Base-by-base conservation (phyloP, 1,140 invertebrate genomes). In the Trachymyrmex cornetzi region DNA sequence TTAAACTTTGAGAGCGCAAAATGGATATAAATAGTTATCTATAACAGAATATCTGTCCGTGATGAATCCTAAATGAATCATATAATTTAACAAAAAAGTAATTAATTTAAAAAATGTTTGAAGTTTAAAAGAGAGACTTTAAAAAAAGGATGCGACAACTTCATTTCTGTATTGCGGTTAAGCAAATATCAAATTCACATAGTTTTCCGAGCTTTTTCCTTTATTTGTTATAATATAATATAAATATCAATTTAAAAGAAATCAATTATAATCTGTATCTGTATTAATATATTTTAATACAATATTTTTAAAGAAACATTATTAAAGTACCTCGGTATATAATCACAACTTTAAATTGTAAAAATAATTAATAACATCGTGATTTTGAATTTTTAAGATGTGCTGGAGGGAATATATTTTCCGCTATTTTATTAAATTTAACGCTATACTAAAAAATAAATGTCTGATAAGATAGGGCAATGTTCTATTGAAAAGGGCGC, bases 401-500 rank as follows among this genome's bases (percentile, higher is more conserved):
- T 27, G 24, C 22, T n/a, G 24, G 30, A 34, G 19, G 1, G 0
- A 53, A 69, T 11, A 34, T 6, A 55, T n/a, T n/a, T 22, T 30
- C 24, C n/a, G 19, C 14, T 16, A 34, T 74, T 48, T 27, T 48
- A 67, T 24, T 7, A 59, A 34, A 38, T 16, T 69, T 38, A 55
- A 27, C 5, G 55, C 2, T 19, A 44, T 24, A 24, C 1, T 9
- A 0, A 14, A 82, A 74, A 50, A 44, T 75, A 24, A 72, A 69
- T 12, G 48, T 74, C 22, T 22, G 38, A 50, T 19, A 16, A 24
- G 12, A 27, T 61, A 50, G 69, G n/a, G 14, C 6, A 75, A 84
- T 75, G 57, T 61, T 75, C 80, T 84, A 75, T 14, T 84, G 38
- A 74, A 84, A 50, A 84, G 55, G 16, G 14, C 9, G 24, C 19